Conservation (phyloP, 2,888 invertebrate species). For the Psylliodes chrysocephalus region DNA sequence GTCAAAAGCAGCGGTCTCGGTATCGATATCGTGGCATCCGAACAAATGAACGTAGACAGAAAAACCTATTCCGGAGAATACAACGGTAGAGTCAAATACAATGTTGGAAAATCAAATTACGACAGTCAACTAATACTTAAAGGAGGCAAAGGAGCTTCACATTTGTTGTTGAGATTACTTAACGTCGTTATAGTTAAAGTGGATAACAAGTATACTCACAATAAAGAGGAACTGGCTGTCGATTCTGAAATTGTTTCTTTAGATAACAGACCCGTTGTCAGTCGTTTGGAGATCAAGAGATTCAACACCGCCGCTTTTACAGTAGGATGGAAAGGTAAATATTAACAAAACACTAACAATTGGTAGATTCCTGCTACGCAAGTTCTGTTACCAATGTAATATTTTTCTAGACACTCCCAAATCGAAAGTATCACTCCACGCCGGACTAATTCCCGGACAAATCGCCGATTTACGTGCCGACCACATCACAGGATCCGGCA, state of each 20-base stretch:
- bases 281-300: constrained; percentile 68
- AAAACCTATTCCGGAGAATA: constrained; percentile 41
- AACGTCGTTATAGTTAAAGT: constrained; percentile 68
- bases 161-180: constrained; percentile 59
- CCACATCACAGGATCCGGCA: constrained; percentile 66
- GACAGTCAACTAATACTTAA: constrained; percentile 47
- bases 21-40: constrained; percentile 51
- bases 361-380: no score
- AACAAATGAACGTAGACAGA: constrained; percentile 43
- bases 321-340: constrained; percentile 68
- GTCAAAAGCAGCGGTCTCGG: constrained; percentile 64
- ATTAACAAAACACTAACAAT: no score
- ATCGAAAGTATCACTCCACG: constrained; percentile 68
- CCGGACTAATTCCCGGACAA: constrained; percentile 71
- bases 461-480: constrained; percentile 71
- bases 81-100: constrained; percentile 39
- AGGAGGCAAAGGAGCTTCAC: constrained; percentile 48
- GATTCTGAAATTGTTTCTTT: constrained; percentile 67
- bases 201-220: constrained; percentile 65
- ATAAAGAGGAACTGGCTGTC: constrained; percentile 67
- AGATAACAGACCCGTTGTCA: constrained; percentile 66
- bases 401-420: constrained; percentile 60
- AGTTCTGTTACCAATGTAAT: no score
- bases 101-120: constrained; percentile 51
- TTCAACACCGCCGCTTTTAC: constrained; percentile 69